These are phyloP conservation scores for Cabera pusaria DNA, from an alignment of 2,888 invertebrate genomes.

Conservation along the genomic window DNA sequence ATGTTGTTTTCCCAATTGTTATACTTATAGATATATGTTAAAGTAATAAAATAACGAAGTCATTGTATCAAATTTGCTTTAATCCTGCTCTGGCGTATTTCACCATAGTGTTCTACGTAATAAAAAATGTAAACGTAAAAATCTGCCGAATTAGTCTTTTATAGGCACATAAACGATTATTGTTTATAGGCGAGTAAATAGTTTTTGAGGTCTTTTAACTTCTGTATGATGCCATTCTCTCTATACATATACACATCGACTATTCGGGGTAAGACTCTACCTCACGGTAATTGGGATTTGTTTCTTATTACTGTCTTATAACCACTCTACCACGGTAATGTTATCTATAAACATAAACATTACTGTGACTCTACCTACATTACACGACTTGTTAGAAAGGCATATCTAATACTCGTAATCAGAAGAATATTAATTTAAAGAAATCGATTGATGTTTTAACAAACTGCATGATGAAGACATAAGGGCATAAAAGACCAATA, in stretches of 20 bases:
- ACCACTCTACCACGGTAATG: too few relatives aligned
- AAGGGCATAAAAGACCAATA: conserved; percentile 67
- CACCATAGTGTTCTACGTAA: conserved; percentile 75
- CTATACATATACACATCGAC: conserved; percentile 50
- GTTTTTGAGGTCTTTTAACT: conserved; percentile 66
- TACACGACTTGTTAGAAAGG: conserved; percentile 13
- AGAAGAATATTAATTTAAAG: too few relatives aligned
- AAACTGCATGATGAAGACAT: conserved; percentile 37
- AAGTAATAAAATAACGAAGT: conserved; percentile 26
- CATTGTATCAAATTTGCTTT: conserved; percentile 28
- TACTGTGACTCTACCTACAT: background rate
- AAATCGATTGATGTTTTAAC: too few relatives aligned
- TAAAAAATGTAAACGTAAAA: conserved; percentile 56
- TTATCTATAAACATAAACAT: too few relatives aligned
- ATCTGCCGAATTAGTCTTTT: conserved; percentile 78
- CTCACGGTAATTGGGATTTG: conserved; percentile 45
- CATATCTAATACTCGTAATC: too few relatives aligned
- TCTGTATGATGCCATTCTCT: conserved; percentile 53
- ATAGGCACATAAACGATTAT: conserved; percentile 55
- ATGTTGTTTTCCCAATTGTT: conserved; percentile 21
- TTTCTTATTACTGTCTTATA: too few relatives aligned
- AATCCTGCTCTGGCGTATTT: conserved; percentile 46
- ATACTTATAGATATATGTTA: conserved; percentile 14
- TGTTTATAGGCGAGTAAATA: conserved; percentile 54
- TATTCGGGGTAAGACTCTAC: conserved; percentile 47